These are phyloP conservation scores for Pseudolycoriella hygida DNA, from an alignment of 2,888 invertebrate species.

Conservation along the genomic window DNA sequence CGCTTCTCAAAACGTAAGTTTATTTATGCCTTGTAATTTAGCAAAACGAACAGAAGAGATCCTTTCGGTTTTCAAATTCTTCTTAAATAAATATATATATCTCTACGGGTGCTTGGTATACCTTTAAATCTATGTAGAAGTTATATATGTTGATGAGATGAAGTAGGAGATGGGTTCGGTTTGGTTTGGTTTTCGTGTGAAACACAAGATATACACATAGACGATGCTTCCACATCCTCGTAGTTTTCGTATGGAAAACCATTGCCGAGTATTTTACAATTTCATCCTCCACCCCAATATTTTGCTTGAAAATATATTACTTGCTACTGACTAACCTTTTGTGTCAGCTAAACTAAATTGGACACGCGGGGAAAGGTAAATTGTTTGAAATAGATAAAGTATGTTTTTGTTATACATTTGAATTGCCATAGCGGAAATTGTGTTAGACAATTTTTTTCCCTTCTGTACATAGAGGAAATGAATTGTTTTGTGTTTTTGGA, in stretches of 20 bases:
- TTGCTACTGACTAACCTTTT: not conserved
- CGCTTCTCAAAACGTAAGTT: not conserved
- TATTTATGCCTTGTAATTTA: slow-evolving; percentile 1
- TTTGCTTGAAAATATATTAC: not conserved
- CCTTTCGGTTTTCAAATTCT: not conserved
- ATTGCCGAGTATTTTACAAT: too few relatives aligned
- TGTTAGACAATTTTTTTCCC: not conserved
- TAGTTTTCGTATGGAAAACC: too few relatives aligned
- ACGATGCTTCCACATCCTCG: too few relatives aligned
- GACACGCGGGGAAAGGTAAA: slow-evolving; percentile 1
- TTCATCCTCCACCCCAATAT: not conserved
- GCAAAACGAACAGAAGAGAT: slow-evolving; percentile 1
- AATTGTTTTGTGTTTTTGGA: too few relatives aligned
- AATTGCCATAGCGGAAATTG: not conserved
- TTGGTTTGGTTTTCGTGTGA: not conserved
- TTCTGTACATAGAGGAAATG: too few relatives aligned
- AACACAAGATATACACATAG: too few relatives aligned
- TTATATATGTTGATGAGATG: not conserved
- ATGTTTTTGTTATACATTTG: slow-evolving; percentile 1
- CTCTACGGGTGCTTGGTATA: not conserved
- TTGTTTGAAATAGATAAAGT: slow-evolving; percentile 1
- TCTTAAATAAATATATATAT: not conserved
- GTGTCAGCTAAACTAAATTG: slow-evolving; percentile 1
- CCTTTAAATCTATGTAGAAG: not conserved
- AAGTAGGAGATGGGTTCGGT: not conserved